Evolutionary conservation across 2,888 invertebrate genomes (phyloP).

Genomic region (Hybos culiciformis): DNA sequence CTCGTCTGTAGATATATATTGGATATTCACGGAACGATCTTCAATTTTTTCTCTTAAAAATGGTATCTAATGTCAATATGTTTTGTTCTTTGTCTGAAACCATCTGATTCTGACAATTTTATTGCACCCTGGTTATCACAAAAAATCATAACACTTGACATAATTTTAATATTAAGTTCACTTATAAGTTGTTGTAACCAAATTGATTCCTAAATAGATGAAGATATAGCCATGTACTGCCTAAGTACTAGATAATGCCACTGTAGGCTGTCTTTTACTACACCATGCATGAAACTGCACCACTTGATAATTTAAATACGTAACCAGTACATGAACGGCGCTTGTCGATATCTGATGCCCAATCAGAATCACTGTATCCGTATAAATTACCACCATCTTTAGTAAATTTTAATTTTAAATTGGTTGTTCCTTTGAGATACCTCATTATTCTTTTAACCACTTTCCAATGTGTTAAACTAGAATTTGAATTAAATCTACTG

Average conservation of each 20-base stretch:
- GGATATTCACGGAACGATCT: slow-evolving; percentile 3
- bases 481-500: slow-evolving; percentile 14
- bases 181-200: not conserved
- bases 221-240: slow-evolving; percentile 12
- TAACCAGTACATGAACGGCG: slow-evolving; percentile 11
- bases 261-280: slow-evolving; percentile 7
- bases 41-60: slow-evolving; percentile 9
- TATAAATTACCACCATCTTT: slow-evolving; percentile 3
- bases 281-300: slow-evolving; percentile 4
- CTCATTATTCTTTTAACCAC: slow-evolving; percentile 14
- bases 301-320: slow-evolving; percentile 9
- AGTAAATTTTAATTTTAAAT: slow-evolving; percentile 4
- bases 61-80: slow-evolving; percentile 12
- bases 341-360: slow-evolving; percentile 10
- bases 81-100: slow-evolving; percentile 9
- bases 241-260: slow-evolving; percentile 13
- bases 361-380: slow-evolving; percentile 14
- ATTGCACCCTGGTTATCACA: slow-evolving; percentile 13
- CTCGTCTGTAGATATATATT: slow-evolving; percentile 5
- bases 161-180: slow-evolving; percentile 4
- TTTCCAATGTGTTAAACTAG: slow-evolving; percentile 14
- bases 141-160: slow-evolving; percentile 5
- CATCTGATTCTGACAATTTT: slow-evolving; percentile 6
- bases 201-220: not conserved
- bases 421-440: slow-evolving; percentile 8